Conservation (phyloP, 2,113 vertebrate species). For the Rhombomys opimus region DNA sequence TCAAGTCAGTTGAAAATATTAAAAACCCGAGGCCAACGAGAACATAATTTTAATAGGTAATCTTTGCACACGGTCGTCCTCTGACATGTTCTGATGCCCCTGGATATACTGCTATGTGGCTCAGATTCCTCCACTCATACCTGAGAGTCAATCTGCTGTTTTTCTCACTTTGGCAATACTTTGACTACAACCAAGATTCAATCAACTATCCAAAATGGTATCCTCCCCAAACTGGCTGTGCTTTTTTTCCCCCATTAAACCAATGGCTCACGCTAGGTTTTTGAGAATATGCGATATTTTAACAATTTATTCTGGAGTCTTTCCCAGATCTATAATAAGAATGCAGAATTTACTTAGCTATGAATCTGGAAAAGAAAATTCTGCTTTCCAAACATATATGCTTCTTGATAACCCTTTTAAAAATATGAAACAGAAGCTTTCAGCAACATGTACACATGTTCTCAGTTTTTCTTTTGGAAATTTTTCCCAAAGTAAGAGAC, state of each 20-base stretch:
- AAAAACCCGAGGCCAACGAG: background rate
- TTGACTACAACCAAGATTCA: background rate
- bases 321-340: slow-evolving; percentile 9
- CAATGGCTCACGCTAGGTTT: background rate
- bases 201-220: background rate
- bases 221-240: background rate
- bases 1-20: slow-evolving; percentile 32
- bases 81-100: background rate
- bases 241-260: background rate
- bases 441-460: background rate
- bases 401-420: slow-evolving; percentile 8
- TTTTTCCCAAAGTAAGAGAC: slow-evolving; percentile 10
- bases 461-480: background rate
- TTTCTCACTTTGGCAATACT: slow-evolving; percentile 16
- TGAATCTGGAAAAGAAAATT: background rate
- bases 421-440: background rate
- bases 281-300: slow-evolving; percentile 26
- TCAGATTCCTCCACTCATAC: slow-evolving; percentile 12
- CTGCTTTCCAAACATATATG: background rate
- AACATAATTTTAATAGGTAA: slow-evolving; percentile 38
- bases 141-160: background rate
- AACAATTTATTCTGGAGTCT: slow-evolving; percentile 8
- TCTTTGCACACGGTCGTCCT: background rate
- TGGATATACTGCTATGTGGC: background rate
- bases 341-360: slow-evolving; percentile 22